These are phyloP conservation scores for Folsomia manolachei DNA, from an alignment of 2,888 invertebrate species.

Conservation along the genomic window DNA sequence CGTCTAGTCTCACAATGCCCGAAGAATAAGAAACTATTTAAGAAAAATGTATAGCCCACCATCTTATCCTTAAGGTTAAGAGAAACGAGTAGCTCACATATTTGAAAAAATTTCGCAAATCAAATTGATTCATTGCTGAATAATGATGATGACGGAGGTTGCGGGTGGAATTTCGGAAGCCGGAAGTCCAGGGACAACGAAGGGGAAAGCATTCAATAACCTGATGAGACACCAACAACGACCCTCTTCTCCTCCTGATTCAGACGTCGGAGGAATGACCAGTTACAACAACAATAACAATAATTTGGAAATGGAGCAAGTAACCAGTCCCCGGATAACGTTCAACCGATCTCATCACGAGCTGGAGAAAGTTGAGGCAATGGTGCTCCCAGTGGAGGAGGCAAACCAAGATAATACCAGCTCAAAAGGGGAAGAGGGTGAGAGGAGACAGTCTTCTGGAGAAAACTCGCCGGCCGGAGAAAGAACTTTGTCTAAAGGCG, in stretches of 20 bases:
- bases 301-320: background rate
- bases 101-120: background rate
- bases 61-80: too few relatives aligned
- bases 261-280: background rate
- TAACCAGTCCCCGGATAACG: background rate
- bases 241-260: too few relatives aligned
- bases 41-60: too few relatives aligned
- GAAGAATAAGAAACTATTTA: background rate
- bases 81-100: background rate
- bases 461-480: background rate
- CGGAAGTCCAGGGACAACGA: background rate
- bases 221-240: background rate
- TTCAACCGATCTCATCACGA: background rate
- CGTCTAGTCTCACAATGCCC: background rate
- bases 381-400: background rate
- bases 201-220: background rate
- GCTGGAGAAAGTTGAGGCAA: background rate
- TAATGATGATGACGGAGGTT: background rate
- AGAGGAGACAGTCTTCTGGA: background rate
- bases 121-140: background rate
- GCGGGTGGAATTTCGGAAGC: background rate
- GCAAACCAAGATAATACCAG: background rate
- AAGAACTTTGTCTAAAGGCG: background rate
- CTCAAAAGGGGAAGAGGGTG: background rate
- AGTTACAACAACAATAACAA: background rate